Evolutionary conservation across 2,113 vertebrate genomes (phyloP), one percentile per base, ranked within the genome.

Genomic region (Brachyhypopomus occidentalis): DNA sequence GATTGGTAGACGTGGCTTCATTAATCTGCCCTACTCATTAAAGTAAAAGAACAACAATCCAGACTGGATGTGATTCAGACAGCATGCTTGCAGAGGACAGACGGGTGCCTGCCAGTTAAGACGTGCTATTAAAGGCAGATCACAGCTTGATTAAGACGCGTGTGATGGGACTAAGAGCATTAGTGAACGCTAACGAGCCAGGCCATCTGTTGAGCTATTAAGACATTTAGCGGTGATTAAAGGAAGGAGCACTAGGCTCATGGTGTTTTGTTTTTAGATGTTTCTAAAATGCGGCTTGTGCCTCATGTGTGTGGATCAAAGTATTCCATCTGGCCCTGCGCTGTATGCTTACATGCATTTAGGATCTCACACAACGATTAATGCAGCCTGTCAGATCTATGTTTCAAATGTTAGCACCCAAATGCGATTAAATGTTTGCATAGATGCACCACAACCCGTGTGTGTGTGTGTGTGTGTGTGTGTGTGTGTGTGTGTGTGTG

Each of bases 81-180:
- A 89, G 64, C 52, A 71, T 19, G 60, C 34, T 9, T 79, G 20
- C 36, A 30, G 38, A 0, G 45, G 52, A 77, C 55, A 81, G 77
- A 88, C 77, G 88, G 87, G 88, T 91, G 91, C 92, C 92, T 92
- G 92, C 85, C 88, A 91, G 90, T 86, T 93, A 93, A 93, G 83
- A 88, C 80, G 87, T 87, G 89, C 89, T 90, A 92, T 93, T 90
- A 92, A 90, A 85, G 88, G 41, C 86, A 89, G 92, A 91, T 93
- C 91, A 89, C 88, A 81, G 88, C 86, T 90, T 89, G 88, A 93
- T 92, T 92, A 92, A 90, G 92, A 91, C 84, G 64, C 85, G 87
- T 86, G 87, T 86, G 89, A 87, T 91, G 91, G 87, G 89, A 89
- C 89, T 92, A 93, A 92, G 89, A 91, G 88, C 83, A 88, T 94